Percentiles rank a stretch among this genome's conserved stretches.
phyloP scores from a whole-genome alignment of 2,888 invertebrate genomes.

The Mechanitis mazaeus region DNA sequence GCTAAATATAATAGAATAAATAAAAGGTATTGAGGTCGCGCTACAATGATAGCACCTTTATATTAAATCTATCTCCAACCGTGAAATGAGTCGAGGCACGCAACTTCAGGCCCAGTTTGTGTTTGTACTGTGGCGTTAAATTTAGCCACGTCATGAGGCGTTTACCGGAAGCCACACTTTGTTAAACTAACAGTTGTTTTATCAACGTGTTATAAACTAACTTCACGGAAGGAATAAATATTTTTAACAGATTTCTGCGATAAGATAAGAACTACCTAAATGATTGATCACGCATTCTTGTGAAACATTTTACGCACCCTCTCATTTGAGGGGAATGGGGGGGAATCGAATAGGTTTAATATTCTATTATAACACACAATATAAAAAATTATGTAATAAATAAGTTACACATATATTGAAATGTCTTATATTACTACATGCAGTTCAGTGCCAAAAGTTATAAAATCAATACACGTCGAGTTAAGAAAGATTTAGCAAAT shows the following conservation, averaged over 20 bases:
- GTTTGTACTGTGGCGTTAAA: conserved; percentile 28
- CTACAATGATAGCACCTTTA: conserved; percentile 29
- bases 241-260: conserved; percentile 1
- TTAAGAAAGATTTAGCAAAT: too few species aligned
- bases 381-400: too few species aligned
- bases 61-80: conserved; percentile 32
- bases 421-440: too few species aligned
- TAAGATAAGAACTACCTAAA: not conserved
- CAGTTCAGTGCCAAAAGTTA: too few species aligned
- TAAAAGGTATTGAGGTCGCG: conserved; percentile 26
- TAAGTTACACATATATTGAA: too few species aligned
- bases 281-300: not conserved
- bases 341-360: too few species aligned
- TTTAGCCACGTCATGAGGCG: conserved; percentile 30
- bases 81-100: conserved; percentile 38
- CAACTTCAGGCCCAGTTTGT: conserved; percentile 32
- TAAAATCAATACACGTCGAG: too few species aligned
- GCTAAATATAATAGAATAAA: conserved; percentile 2
- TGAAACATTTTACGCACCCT: too few species aligned
- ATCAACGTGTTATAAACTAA: conserved; percentile 21
- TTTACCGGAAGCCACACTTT: conserved; percentile 28
- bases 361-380: too few species aligned
- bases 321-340: too few species aligned
- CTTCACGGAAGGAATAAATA: conserved; percentile 17
- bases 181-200: conserved; percentile 22